Percentiles rank a stretch among this genome's conserved stretches.
phyloP scores from a whole-genome alignment of 2,113 vertebrate genomes.

The Bubalus kerabau region DNA sequence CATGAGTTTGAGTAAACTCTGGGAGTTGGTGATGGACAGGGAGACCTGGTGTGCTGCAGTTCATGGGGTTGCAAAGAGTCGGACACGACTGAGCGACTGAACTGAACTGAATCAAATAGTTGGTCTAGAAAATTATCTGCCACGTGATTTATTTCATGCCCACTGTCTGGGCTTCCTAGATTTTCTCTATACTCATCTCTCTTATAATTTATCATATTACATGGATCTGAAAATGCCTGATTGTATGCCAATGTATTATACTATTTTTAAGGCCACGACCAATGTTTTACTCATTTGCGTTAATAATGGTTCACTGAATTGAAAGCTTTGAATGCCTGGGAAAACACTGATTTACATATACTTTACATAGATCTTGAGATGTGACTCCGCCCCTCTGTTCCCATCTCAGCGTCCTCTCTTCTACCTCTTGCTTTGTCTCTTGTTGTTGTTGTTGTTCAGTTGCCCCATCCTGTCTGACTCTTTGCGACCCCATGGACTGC shows the following conservation, averaged over 20 bases:
- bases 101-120: background rate
- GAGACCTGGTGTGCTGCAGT: too few species aligned
- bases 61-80: too few species aligned
- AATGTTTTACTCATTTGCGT: background rate
- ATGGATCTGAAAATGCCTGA: background rate
- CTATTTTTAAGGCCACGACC: background rate
- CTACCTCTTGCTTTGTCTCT: background rate
- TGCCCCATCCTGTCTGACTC: accelerated
- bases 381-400: background rate
- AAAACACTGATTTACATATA: background rate
- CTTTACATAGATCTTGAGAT: background rate
- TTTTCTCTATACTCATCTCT: background rate
- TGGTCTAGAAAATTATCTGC: background rate
- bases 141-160: background rate
- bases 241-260: background rate
- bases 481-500: background rate
- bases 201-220: background rate
- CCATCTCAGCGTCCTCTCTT: background rate
- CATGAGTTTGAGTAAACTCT: too few species aligned
- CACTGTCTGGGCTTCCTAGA: background rate
- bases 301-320: background rate
- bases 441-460: background rate
- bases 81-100: too few species aligned
- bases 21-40: too few species aligned
- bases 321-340: background rate